phyloP scores from a whole-genome alignment of 2,113 vertebrate species.

The Lota lota region DNA sequence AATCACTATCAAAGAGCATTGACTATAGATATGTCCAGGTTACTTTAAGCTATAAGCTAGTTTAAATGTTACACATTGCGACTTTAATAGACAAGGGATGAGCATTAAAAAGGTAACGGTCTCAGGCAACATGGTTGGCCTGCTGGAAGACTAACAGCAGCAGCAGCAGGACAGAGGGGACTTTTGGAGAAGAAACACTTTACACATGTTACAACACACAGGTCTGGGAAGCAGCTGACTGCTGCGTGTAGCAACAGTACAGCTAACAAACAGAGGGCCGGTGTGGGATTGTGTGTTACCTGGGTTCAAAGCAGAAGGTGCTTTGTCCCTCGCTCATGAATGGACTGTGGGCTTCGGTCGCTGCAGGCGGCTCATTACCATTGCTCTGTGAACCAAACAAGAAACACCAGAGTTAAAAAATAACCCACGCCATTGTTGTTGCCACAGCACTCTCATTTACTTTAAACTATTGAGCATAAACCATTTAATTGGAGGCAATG shows the following conservation, averaged over 20 bases:
- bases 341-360: constrained; percentile 72
- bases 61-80: no score
- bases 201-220: constrained; percentile 44
- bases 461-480: no score
- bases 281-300: constrained; percentile 70
- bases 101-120: constrained; percentile 60
- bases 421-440: no score
- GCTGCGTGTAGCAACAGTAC: no score
- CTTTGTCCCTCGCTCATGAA: constrained; percentile 81
- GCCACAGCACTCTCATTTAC: no score
- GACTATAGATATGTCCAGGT: no score
- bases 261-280: no score
- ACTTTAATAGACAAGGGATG: constrained; percentile 27
- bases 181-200: constrained; percentile 45
- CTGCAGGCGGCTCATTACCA: constrained; percentile 68
- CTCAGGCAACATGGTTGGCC: constrained; percentile 66
- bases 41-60: no score
- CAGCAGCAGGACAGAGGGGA: constrained; percentile 15
- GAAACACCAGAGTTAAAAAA: not conserved
- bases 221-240: constrained; percentile 19
- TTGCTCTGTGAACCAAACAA: constrained; percentile 40
- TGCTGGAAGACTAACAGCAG: constrained; percentile 32
- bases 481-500: no score
- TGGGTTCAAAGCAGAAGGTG: constrained; percentile 94
- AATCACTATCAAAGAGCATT: no score